Evolutionary conservation across 2,797 vertebrate genomes (phyloP).

Genomic region (Rhinichthys osculus): DNA sequence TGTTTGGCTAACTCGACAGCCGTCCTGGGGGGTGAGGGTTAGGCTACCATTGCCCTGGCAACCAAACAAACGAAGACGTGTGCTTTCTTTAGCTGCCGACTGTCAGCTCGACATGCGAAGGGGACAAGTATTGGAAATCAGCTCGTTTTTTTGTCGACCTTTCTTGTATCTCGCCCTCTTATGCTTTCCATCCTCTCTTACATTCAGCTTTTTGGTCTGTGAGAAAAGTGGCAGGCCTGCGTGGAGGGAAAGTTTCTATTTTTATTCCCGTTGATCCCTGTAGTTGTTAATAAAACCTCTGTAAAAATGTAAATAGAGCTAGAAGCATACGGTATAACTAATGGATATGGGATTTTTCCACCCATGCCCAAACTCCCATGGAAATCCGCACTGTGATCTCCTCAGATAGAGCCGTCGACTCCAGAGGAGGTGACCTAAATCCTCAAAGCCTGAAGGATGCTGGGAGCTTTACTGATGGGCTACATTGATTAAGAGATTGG

Average conservation of each 20-base stretch:
- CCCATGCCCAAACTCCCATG: background rate
- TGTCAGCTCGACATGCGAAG: slow-evolving; percentile 65
- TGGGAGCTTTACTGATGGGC: slow-evolving; percentile 36
- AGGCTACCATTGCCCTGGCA: slow-evolving; percentile 67
- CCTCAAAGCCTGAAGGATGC: slow-evolving; percentile 44
- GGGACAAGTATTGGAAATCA: slow-evolving; percentile 74
- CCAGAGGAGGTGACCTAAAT: slow-evolving; percentile 37
- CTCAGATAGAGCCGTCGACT: slow-evolving; percentile 13
- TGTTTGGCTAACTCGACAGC: slow-evolving; percentile 64
- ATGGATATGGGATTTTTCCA: slow-evolving; percentile 10
- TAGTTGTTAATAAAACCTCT: slow-evolving; percentile 22
- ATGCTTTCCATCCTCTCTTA: slow-evolving; percentile 39
- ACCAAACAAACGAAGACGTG: slow-evolving; percentile 80
- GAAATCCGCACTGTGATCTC: slow-evolving; percentile 16
- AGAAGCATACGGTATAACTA: background rate
- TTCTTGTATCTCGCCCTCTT: slow-evolving; percentile 36
- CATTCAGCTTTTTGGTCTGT: slow-evolving; percentile 68
- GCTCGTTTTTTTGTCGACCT: slow-evolving; percentile 61
- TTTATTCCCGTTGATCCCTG: slow-evolving; percentile 18
- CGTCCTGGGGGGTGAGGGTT: slow-evolving; percentile 51
- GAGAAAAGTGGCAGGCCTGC: slow-evolving; percentile 67
- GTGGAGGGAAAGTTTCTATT: slow-evolving; percentile 64
- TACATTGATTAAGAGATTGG: slow-evolving; percentile 8
- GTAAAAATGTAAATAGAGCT: slow-evolving; percentile 26
- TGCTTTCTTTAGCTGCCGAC: slow-evolving; percentile 70